phyloP scores from a whole-genome alignment of 2,888 invertebrate species.

The Tolmerus cingulatus region DNA sequence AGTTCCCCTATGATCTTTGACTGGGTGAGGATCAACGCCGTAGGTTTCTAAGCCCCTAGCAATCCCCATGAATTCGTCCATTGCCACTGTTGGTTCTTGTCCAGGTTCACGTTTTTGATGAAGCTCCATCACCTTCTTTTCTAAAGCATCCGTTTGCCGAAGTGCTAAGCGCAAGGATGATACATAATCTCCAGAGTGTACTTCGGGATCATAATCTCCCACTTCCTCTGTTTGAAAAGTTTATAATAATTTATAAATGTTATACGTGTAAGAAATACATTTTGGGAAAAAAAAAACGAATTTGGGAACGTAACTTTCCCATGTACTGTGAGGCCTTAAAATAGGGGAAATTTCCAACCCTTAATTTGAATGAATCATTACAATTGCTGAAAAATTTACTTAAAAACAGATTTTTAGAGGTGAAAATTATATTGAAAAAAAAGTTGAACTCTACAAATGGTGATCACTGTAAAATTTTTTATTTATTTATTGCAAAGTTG shows the following conservation, averaged over 20 bases:
- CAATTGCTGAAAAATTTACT: no score
- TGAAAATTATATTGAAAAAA: no score
- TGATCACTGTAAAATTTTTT: no score
- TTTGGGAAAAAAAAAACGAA: not conserved
- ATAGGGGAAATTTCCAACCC: no score
- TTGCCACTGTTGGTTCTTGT: slow-evolving; percentile 85
- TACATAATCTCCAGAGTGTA: slow-evolving; percentile 89
- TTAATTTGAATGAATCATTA: no score
- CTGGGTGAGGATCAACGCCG: slow-evolving; percentile 97
- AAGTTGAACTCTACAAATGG: no score
- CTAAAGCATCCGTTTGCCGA: slow-evolving; percentile 90
- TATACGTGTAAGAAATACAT: no score
- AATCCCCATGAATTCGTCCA: slow-evolving; percentile 88
- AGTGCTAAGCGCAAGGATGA: slow-evolving; percentile 89
- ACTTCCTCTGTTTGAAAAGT: slow-evolving; percentile 77
- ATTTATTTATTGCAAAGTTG: no score
- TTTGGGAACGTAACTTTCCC: no score
- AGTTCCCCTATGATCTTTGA: slow-evolving; percentile 94
- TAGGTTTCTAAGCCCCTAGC: slow-evolving; percentile 94
- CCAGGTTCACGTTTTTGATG: slow-evolving; percentile 89
- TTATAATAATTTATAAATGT: not conserved
- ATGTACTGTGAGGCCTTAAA: no score
- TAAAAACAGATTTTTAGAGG: no score
- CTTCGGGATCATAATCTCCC: slow-evolving; percentile 90
- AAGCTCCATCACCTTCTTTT: slow-evolving; percentile 91